Evolutionary conservation across 2,113 vertebrate genomes (phyloP).

Genomic region (Elaphurus davidianus): DNA sequence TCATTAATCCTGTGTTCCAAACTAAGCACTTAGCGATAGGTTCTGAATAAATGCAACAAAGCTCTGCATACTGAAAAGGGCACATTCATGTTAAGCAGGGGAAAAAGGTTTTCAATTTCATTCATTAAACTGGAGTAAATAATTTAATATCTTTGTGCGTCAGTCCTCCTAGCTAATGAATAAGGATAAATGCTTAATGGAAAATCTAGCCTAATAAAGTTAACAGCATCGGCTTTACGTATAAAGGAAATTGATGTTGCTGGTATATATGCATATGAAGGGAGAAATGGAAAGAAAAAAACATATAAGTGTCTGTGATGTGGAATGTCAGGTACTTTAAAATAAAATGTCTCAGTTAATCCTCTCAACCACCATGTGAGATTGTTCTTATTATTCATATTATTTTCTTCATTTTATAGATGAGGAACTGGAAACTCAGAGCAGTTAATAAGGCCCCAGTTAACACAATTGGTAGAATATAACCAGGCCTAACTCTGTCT

Average conservation of each 20-base stretch:
- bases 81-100: slow-evolving; percentile 70
- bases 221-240: slow-evolving; percentile 39
- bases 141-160: slow-evolving; percentile 75
- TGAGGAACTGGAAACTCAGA: not conserved
- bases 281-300: slow-evolving; percentile 37
- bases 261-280: slow-evolving; percentile 36
- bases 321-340: slow-evolving; percentile 45
- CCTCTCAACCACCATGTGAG: not conserved
- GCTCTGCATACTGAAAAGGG: slow-evolving; percentile 76
- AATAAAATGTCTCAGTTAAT: slow-evolving; percentile 60
- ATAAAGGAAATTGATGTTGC: slow-evolving; percentile 56
- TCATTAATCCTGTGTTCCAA: slow-evolving; percentile 75
- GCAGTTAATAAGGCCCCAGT: not conserved
- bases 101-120: slow-evolving; percentile 76
- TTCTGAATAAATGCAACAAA: slow-evolving; percentile 74
- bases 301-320: not conserved
- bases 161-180: slow-evolving; percentile 71
- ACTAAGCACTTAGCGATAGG: slow-evolving; percentile 70
- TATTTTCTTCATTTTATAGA: slow-evolving; percentile 12
- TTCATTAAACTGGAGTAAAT: slow-evolving; percentile 77
- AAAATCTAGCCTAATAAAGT: slow-evolving; percentile 70
- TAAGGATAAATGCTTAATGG: slow-evolving; percentile 75
- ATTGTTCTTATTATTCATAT: not conserved
- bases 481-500: not conserved
- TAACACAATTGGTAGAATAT: not conserved